Conservation (phyloP, 2,888 invertebrate genomes). For the Brachylomia viminalis region DNA sequence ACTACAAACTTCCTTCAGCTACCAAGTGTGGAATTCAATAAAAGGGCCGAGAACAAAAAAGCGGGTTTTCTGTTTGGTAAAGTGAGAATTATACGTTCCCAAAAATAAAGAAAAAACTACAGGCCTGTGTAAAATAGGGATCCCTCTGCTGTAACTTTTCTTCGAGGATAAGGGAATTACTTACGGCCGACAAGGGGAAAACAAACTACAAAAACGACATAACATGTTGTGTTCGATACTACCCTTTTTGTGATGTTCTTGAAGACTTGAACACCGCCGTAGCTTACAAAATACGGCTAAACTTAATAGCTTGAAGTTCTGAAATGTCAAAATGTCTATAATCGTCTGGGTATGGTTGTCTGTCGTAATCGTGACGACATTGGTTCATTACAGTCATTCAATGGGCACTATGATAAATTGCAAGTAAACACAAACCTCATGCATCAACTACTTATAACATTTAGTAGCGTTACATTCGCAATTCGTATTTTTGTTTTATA, state of each 20-base stretch:
- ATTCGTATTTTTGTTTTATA: constrained; percentile 47
- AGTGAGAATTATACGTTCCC: constrained; percentile 87
- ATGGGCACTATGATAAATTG: constrained; percentile 39
- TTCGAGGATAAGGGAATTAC: constrained; percentile 84
- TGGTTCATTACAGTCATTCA: constrained; percentile 30
- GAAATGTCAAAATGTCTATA: constrained; percentile 36
- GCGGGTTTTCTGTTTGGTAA: constrained; percentile 81
- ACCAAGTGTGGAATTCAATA: constrained; percentile 87
- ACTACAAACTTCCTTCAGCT: constrained; percentile 80
- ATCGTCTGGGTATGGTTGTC: too few relatives aligned
- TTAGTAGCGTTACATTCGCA: constrained; percentile 16
- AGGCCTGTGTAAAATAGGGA: constrained; percentile 80
- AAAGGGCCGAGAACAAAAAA: constrained; percentile 79
- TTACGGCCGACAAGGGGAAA: constrained; percentile 84
- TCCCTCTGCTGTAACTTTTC: constrained; percentile 82
- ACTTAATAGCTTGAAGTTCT: constrained; percentile 41
- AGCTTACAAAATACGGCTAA: constrained; percentile 37
- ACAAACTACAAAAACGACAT: constrained; percentile 84
- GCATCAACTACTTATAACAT: constrained; percentile 5
- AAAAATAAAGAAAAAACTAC: constrained; percentile 80
- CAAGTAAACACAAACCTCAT: constrained; percentile 22
- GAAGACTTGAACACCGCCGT: constrained; percentile 46
- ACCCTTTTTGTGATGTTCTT: constrained; percentile 70
- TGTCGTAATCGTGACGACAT: constrained; percentile 11
- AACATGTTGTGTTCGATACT: constrained; percentile 79